phyloP scores from a whole-genome alignment of 2,113 vertebrate genomes.

The Pontoporia blainvillei region DNA sequence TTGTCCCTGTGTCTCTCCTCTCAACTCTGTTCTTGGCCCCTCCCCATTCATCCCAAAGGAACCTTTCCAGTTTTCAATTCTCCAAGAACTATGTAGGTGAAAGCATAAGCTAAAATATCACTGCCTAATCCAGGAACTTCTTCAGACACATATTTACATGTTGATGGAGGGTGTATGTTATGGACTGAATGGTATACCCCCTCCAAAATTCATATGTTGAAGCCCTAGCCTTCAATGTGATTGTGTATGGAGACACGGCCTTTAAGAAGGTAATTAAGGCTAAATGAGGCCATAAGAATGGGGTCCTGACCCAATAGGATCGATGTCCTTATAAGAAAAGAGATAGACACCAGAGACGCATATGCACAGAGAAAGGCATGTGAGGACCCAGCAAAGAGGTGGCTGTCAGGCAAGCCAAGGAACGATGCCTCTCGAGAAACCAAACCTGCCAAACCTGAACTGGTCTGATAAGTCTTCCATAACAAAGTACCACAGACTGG shows the following conservation, averaged over 20 bases:
- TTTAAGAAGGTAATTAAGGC: neutral
- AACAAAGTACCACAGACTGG: neutral
- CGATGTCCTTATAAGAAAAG: neutral
- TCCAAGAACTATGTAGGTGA: neutral
- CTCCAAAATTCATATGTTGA: neutral
- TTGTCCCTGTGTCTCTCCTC: neutral
- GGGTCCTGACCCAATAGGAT: neutral
- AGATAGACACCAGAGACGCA: neutral
- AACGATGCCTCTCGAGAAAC: neutral
- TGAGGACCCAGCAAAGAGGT: neutral
- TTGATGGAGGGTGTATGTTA: neutral
- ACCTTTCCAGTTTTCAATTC: neutral
- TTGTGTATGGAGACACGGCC: neutral
- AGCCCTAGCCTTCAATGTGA: neutral
- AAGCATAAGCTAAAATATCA: neutral
- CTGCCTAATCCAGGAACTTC: neutral
- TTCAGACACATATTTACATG: neutral
- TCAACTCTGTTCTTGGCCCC: neutral
- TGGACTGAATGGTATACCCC: neutral
- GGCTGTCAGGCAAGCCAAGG: neutral
- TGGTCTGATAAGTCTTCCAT: fast-evolving
- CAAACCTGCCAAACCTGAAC: neutral
- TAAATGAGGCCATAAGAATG: neutral
- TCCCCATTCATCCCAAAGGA: neutral
- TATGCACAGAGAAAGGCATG: neutral